Base-by-base conservation (phyloP, 2,797 vertebrate genomes). In the Periophthalmus magnuspinnatus region DNA sequence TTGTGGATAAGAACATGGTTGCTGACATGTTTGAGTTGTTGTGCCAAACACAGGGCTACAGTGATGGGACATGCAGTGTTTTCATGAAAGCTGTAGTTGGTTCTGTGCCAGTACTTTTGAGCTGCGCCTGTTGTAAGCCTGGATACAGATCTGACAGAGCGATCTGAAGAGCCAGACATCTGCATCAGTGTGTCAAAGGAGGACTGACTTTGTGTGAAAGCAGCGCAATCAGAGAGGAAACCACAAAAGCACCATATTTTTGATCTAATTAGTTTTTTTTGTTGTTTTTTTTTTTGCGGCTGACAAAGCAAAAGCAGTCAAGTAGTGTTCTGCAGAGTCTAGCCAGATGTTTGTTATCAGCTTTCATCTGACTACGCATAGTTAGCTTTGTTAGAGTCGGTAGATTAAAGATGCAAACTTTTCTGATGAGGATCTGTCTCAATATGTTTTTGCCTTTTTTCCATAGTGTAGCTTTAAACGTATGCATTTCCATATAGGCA, bases 51-150 rank as follows among this genome's bases (percentile, higher is more conserved):
- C 58, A n/a, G 32, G 28, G 17, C 57, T 59, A 34, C 10, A 59
- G 17, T 34, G 16, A 57, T 9, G 13, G 55, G 55, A 28, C 22
- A 28, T 3, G 50, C 24, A 19, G 57, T 59, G 32, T 59, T 33
- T 59, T 34, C 28, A 60, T 60, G 58, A 60, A 60, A 17, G 33
- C 33, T 36, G 58, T 9, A n/a, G 16, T 36, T 83, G 85, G 86
- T 83, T 85, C 83, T 77, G 78, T 68, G 76, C 83, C 84, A 85
- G 84, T 70, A 73, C 63, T 66, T 45, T 79, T 82, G 74, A 86
- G 85, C 80, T 78, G 72, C 71, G 89, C 70, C 66, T 77, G 62
- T 69, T 75, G 71, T 69, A 80, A 60, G 81, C 76, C 71, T 59
- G 76, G 83, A 86, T 80, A 78, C 56, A 74, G 63, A 83, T 88